Evolutionary conservation across 2,888 invertebrate species (phyloP), one percentile per base, ranked within the genome.

Genomic region (Brenthis ino): DNA sequence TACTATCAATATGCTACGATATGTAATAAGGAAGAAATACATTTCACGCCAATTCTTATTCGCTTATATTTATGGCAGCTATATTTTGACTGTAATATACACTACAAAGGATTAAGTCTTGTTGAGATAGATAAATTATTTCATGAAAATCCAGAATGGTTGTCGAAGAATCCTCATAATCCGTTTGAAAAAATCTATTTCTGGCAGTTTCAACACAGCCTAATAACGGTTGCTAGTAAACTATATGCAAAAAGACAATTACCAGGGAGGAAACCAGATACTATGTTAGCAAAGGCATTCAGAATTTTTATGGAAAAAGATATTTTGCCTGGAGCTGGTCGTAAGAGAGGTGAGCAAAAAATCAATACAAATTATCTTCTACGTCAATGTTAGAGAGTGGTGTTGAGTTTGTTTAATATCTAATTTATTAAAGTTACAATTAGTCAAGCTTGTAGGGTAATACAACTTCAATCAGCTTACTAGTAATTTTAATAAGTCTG

Each of bases 131-230:
- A 95, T 79, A 79, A 81, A 57, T 81, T 93, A 70, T 87, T 94
- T 74, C 85, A 91, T 72, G 77, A 85, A 71, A 94, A 94, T 76
- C 88, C 89, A 0, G 85, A 86, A 64, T 92, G 93, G 86, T 82
- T 93, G 2, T 80, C 93, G 1, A 86, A 84, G 67, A 81, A 82
- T 4, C 80, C 87, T 1, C 93, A 94, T 75, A 77, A 93, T 76
- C 95, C 95, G 0, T 95, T 95, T 77, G 94, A 94, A 76, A 91
- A 88, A 75, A 91, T 95, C 76, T 94, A 94, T 79, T 94, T 94
- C 77, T 95, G 94, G 94, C 95, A 95, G 80, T 95, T 94, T 81
- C 68, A 94, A 50, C 94, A 94, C 70, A 91, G 93, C 50, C 75
- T 95, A 13, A 84, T 95, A 70, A 87, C 93, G 53, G 85, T 94